Conservation (phyloP, 2,113 vertebrate genomes). For the Kryptolebias marmoratus region DNA sequence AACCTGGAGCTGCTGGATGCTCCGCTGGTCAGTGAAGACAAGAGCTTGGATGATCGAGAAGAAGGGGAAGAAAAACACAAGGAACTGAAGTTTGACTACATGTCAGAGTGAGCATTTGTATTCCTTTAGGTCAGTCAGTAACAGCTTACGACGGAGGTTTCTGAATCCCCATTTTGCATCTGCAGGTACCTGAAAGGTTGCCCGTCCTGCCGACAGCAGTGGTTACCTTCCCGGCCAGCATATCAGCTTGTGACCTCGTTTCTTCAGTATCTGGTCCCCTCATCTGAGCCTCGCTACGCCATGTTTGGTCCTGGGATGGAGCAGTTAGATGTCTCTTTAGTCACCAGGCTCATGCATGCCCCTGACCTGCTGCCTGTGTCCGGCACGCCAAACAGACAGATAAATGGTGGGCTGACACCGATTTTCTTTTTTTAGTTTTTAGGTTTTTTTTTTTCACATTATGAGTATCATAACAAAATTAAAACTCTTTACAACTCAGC, state of each 20-base stretch:
- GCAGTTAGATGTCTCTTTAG: slow-evolving; percentile 89
- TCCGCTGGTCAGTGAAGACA: slow-evolving; percentile 74
- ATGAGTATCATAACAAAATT: neutral
- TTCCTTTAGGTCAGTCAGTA: neutral
- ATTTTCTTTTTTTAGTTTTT: neutral
- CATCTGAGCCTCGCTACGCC: slow-evolving; percentile 88
- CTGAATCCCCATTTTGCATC: slow-evolving; percentile 31
- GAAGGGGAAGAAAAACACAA: slow-evolving; percentile 30
- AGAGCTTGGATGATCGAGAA: slow-evolving; percentile 52
- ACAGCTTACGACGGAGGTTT: neutral
- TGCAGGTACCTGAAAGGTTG: slow-evolving; percentile 89
- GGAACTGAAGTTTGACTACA: slow-evolving; percentile 82
- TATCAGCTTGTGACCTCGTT: slow-evolving; percentile 86
- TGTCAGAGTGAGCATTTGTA: slow-evolving; percentile 85
- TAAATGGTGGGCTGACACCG: slow-evolving; percentile 81
- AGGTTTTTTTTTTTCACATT: neutral
- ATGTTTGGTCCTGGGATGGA: slow-evolving; percentile 97
- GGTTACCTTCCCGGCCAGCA: slow-evolving; percentile 75
- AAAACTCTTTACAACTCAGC: neutral
- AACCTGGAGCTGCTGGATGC: slow-evolving; percentile 81
- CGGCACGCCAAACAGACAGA: slow-evolving; percentile 87
- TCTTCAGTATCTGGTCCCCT: slow-evolving; percentile 86
- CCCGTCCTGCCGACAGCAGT: slow-evolving; percentile 82
- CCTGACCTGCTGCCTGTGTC: slow-evolving; percentile 85
- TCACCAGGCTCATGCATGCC: slow-evolving; percentile 88